Evolutionary conservation across 2,888 invertebrate species (phyloP), one percentile per base, ranked within the genome.

Genomic region (Archips xylosteana): DNA sequence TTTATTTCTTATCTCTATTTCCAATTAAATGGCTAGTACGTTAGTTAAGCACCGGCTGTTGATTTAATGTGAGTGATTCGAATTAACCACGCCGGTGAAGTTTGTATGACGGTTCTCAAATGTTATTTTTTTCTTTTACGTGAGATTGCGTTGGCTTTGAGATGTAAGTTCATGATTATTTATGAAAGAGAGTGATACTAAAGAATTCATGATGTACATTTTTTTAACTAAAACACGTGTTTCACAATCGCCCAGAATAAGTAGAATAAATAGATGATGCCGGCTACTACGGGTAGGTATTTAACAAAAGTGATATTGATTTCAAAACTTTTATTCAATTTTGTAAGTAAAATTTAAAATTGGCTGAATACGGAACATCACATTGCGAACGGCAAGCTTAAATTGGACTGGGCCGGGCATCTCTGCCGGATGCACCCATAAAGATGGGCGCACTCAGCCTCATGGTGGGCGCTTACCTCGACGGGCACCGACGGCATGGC

Each of bases 1-100:
- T 70, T 73, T 75, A 74, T 74, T 71, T 72, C 72, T 72, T 72
- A 72, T 75, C 72, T 69, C 54, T 69, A 73, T 68, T 69, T 75
- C 76, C 74, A 66, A 74, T 74, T 74, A 74, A 74, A 74, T 71
- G 70, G 66, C 74, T 65, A 70, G 74, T 57, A 57, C 51, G 32
- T 74, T 74, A 70, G 74, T 74, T 74, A 65, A 59, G 36, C 60
- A 67, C 42, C 54, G 74, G 64, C 65, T 70, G 65, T 65, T 64
- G 74, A 39, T 65, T 64, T 74, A 74, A 74, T 74, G 62, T 47
- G 73, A 74, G 64, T 63, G 59, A 47, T 34, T 69, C 63, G 69
- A 73, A 73, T 69, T 73, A 60, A 57, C 10, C 23, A 57, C 32
- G 32, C 3, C 57, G 23, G 12, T 57, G 57, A n/a, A 57, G 57